Evolutionary conservation across 2,797 vertebrate genomes (phyloP), one percentile per base, ranked within the genome.

Genomic region (Rousettus madagascariensis): DNA sequence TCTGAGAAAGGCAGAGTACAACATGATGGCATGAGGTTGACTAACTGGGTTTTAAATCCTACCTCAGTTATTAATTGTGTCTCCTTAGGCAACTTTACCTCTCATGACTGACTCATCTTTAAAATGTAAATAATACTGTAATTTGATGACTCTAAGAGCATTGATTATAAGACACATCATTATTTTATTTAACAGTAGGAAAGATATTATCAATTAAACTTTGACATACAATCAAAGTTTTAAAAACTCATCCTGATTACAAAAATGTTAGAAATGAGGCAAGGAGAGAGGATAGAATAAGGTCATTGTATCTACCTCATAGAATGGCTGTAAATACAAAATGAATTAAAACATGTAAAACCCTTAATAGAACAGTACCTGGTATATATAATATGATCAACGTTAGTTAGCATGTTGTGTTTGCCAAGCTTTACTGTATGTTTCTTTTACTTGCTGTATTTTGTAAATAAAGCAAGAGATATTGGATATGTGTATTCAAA

Each of bases 191-290:
- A 95, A 93, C 30, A 86, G 89, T 69, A 75, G 61, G 59, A 65
- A 96, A 92, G 94, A 94, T 75, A 90, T 87, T 91, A 90, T 86
- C 89, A 93, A 95, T 91, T 96, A 90, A 97, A 95, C 84, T 92
- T 55, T 93, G 95, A 90, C 86, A 93, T 49, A 65, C 36, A 84
- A 95, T 78, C 80, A 93, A 95, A 95, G 57, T 95, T 87, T 95
- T 94, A 78, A 97, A 94, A 90, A 85, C 30, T 82, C 68, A 63
- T 85, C 75, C 78, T 92, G 96, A 95, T 82, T 84, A 95, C n/a
- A 43, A 69, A 71, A 51, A 85, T 53, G 36, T 63, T 92, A 75
- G 66, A 79, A 86, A 68, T 61, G 30, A 1, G 43, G 13, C 59
- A 15, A 1, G 19, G 11, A 2, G 12, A 5, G 53, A 49, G 19